Conservation (phyloP, 2,797 vertebrate species). For the Nannoperca obscura region DNA sequence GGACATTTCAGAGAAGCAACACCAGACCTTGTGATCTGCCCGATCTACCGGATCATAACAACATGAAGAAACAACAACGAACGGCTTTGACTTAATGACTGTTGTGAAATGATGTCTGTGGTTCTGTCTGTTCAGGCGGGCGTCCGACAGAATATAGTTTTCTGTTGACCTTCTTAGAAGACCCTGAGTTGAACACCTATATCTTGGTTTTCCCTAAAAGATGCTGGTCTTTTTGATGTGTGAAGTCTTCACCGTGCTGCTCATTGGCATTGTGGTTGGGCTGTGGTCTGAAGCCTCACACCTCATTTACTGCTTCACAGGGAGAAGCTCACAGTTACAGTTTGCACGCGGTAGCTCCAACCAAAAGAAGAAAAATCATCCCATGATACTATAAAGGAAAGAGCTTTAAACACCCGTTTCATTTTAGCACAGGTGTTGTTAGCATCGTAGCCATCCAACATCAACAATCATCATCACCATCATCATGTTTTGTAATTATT, state of each 20-base stretch:
- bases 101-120: neutral
- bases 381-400: neutral
- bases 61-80: neutral
- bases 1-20: conserved; percentile 34
- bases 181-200: neutral
- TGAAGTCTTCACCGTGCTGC: conserved; percentile 6
- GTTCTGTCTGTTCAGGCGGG: neutral
- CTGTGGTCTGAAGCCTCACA: conserved; percentile 38
- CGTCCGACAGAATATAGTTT: neutral
- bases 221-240: conserved; percentile 56
- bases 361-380: neutral
- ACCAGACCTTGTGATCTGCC: neutral
- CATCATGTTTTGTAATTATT: neutral
- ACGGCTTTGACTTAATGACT: neutral
- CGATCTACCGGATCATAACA: neutral
- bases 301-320: neutral
- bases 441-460: neutral
- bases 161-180: neutral
- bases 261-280: conserved; percentile 2
- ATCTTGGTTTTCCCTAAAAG: conserved; percentile 16
- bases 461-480: neutral
- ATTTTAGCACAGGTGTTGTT: neutral
- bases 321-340: neutral
- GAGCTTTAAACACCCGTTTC: neutral
- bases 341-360: neutral